These are phyloP conservation scores for Apolygus lucorum DNA, from an alignment of 1,140 invertebrate genomes.

Conservation along the genomic window DNA sequence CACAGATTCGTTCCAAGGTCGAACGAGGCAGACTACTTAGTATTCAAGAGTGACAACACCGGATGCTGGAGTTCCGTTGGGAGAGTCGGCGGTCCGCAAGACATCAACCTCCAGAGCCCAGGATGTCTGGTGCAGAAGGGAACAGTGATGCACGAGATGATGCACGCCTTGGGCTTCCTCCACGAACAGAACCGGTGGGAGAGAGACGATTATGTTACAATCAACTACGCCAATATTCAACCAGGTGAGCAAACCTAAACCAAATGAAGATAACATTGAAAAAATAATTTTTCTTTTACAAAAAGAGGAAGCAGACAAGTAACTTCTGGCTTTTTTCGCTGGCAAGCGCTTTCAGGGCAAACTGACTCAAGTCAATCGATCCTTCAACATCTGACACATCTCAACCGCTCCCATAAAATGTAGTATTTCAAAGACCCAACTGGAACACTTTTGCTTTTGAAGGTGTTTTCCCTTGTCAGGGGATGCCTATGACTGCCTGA, in stretches of 20 bases:
- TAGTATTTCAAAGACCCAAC: too few relatives aligned
- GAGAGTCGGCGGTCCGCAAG: constrained; percentile 47
- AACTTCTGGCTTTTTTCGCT: too few relatives aligned
- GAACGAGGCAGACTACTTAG: constrained; percentile 55
- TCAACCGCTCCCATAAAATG: too few relatives aligned
- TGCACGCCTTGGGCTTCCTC: constrained; percentile 76
- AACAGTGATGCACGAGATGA: constrained; percentile 71
- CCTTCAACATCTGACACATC: too few relatives aligned
- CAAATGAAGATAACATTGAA: not conserved
- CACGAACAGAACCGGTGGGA: constrained; percentile 80
- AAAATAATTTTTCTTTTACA: too few relatives aligned
- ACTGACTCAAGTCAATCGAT: too few relatives aligned
- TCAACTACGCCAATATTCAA: constrained; percentile 65
- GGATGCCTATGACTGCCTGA: too few relatives aligned
- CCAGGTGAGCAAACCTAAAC: too few relatives aligned
- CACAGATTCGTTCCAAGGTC: constrained; percentile 55
- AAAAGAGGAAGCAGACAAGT: too few relatives aligned
- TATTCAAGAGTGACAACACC: constrained; percentile 53
- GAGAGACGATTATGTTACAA: constrained; percentile 60
- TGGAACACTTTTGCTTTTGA: too few relatives aligned
- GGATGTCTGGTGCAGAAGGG: constrained; percentile 63
- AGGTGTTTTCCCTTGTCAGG: too few relatives aligned
- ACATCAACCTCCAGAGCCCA: constrained; percentile 59
- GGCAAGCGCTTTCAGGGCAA: too few relatives aligned
- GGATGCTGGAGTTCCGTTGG: constrained; percentile 63